Conservation (phyloP, 2,113 vertebrate genomes). For the Dicentrarchus labrax region DNA sequence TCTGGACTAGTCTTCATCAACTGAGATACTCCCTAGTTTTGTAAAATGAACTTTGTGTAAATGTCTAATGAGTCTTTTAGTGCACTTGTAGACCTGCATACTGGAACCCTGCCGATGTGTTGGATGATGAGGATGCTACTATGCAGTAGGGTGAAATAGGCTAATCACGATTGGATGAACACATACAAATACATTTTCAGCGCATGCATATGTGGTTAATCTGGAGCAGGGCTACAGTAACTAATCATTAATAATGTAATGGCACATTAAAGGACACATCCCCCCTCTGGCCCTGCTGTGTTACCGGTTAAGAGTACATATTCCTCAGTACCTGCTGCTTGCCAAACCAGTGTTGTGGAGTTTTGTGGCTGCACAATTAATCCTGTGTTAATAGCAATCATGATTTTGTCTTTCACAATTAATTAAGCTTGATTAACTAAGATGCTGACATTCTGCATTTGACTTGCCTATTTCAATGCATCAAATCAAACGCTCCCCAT, state of each 20-base stretch:
- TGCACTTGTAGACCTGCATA: not conserved
- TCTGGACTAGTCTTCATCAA: constrained; percentile 23
- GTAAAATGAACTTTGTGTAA: constrained; percentile 37
- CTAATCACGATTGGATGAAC: not conserved
- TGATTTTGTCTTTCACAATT: constrained; percentile 57
- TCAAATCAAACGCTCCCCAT: constrained; percentile 56
- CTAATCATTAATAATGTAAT: not conserved
- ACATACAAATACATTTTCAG: not conserved
- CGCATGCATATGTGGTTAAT: not conserved
- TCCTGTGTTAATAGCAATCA: constrained; percentile 42
- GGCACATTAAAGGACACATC: not conserved
- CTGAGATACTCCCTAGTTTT: constrained; percentile 16
- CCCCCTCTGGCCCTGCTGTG: not conserved
- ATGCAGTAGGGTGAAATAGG: not conserved
- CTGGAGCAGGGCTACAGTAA: not conserved
- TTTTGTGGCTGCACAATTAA: constrained; percentile 38
- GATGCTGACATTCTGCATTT: constrained; percentile 56
- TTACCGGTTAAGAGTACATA: constrained; percentile 1
- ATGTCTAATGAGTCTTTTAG: constrained; percentile 20
- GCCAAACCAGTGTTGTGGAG: not conserved
- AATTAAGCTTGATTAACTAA: constrained; percentile 62
- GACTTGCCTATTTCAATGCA: constrained; percentile 26
- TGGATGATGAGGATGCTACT: not conserved
- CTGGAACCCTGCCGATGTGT: constrained; percentile 7
- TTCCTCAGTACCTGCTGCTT: not conserved